A percentile compares a stretch with the other conserved stretches of the same genome.
Conservation (phyloP, 2,888 invertebrate species). For the Elgonia sp. region DNA sequence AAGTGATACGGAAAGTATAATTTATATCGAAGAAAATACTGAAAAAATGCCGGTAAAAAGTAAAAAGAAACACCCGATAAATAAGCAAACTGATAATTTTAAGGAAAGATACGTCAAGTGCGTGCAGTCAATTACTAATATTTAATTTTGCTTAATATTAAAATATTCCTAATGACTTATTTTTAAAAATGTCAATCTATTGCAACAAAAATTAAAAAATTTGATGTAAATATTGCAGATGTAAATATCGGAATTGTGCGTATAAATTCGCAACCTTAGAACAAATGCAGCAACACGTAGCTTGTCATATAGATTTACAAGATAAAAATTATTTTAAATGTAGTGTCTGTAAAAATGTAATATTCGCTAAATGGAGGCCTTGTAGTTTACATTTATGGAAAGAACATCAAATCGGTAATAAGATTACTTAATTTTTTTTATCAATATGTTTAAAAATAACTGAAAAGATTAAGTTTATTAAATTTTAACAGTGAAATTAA, state of each 20-base stretch:
- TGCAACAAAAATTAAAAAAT: too few species aligned
- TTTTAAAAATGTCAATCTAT: too few species aligned
- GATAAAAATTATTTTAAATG: conserved; percentile 87
- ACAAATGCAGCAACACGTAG: conserved; percentile 87
- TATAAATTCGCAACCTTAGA: conserved; percentile 87
- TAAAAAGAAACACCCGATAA: conserved; percentile 79
- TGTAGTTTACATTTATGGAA: conserved; percentile 92
- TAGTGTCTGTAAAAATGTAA: conserved; percentile 87
- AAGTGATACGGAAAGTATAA: conserved; percentile 35
- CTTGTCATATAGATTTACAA: conserved; percentile 87
- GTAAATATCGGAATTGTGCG: conserved; percentile 88
- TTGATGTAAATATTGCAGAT: conserved; percentile 84
- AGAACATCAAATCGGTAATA: conserved; percentile 88
- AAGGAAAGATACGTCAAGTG: conserved; percentile 39
- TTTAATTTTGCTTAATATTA: too few species aligned
- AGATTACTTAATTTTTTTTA: background rate
- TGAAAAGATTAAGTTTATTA: too few species aligned
- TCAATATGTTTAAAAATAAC: too few species aligned
- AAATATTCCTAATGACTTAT: too few species aligned
- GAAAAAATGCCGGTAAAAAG: conserved; percentile 38
- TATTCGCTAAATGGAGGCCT: conserved; percentile 89
- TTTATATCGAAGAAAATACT: conserved; percentile 3
- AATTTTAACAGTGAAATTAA: too few species aligned
- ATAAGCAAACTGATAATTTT: conserved; percentile 79
- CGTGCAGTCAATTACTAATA: too few species aligned